Conservation (phyloP, 2,888 invertebrate genomes). For the Caenorhabditis sp. region DNA sequence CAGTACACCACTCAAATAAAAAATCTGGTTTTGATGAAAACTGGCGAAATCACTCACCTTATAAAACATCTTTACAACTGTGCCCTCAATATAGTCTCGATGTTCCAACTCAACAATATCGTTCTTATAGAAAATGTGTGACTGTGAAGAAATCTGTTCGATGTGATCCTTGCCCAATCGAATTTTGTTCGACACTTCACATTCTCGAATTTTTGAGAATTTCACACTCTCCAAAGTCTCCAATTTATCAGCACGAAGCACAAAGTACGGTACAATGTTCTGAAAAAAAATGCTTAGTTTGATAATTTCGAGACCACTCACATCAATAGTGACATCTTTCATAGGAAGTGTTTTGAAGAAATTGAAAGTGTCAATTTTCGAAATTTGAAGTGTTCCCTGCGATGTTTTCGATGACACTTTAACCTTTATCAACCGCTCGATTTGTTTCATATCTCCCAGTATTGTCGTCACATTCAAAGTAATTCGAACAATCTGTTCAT, state of each 20-base stretch:
- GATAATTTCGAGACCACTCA: neutral
- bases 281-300: constrained; percentile 4
- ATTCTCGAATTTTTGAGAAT: constrained; percentile 15
- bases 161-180: constrained; percentile 18
- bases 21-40: no score
- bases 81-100: constrained; percentile 18
- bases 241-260: constrained; percentile 1
- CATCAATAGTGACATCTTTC: neutral
- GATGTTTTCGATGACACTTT: neutral
- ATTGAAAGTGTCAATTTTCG: constrained; percentile 1
- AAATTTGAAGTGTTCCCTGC: neutral
- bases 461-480: constrained; percentile 15
- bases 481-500: constrained; percentile 34
- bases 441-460: constrained; percentile 4
- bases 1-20: no score
- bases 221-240: constrained; percentile 20
- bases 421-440: constrained; percentile 15
- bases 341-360: neutral
- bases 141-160: constrained; percentile 8
- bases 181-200: constrained; percentile 9
- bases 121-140: constrained; percentile 42
- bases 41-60: no score
- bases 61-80: constrained; percentile 20
- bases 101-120: constrained; percentile 38
- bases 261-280: constrained; percentile 17